Evolutionary conservation across 2,888 invertebrate genomes (phyloP).

Genomic region (Argyresthia goedartella): DNA sequence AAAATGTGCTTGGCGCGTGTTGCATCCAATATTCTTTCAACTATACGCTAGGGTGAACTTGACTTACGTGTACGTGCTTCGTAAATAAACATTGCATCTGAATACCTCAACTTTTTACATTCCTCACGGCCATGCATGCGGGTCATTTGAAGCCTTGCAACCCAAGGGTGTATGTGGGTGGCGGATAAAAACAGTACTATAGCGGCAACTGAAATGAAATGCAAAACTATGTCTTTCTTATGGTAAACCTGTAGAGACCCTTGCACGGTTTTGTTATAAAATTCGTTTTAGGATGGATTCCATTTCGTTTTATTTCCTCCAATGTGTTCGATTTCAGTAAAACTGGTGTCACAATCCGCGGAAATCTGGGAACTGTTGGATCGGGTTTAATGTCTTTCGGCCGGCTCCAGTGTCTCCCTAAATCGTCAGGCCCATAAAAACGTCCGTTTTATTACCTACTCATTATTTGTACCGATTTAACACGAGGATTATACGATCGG

Average conservation of each 20-base stretch:
- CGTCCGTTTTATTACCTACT: constrained; percentile 30
- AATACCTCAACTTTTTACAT: constrained; percentile 15
- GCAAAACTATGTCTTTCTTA: not conserved
- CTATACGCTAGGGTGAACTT: constrained; percentile 9
- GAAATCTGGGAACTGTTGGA: constrained; percentile 25
- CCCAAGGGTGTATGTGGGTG: not conserved
- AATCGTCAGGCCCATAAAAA: constrained; percentile 34
- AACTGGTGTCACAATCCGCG: constrained; percentile 5
- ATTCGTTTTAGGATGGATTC: constrained; percentile 12
- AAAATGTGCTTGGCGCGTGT: constrained; percentile 27
- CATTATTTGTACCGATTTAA: constrained; percentile 23
- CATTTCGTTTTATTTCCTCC: constrained; percentile 28
- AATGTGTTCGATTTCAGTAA: constrained; percentile 3
- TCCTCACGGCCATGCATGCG: constrained; percentile 17
- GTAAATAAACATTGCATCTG: constrained; percentile 27
- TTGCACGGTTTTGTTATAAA: constrained; percentile 13
- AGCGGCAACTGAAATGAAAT: not conserved
- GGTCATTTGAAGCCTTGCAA: not conserved
- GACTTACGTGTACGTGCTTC: constrained; percentile 29
- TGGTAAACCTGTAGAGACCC: not conserved
- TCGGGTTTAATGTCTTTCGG: constrained; percentile 34
- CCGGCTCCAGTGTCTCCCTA: constrained; percentile 34
- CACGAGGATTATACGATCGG: constrained; percentile 1
- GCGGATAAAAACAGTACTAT: not conserved
- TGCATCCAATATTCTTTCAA: constrained; percentile 27